A percentile compares a stretch with the other conserved stretches of the same genome.
These are phyloP conservation scores for Pyrrhia umbra DNA, from an alignment of 2,888 invertebrate species.

Conservation along the genomic window DNA sequence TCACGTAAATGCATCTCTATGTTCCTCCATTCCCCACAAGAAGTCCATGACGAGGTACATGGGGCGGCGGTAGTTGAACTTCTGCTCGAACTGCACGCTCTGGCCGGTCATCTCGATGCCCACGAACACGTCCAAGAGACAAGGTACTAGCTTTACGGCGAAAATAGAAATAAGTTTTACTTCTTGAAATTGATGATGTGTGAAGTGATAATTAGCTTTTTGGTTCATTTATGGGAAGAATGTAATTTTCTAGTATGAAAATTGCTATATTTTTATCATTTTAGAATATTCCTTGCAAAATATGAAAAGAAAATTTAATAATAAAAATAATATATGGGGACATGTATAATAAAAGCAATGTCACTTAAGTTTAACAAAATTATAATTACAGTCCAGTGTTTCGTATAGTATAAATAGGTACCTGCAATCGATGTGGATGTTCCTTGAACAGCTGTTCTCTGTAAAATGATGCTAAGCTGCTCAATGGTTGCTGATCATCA, in stretches of 20 bases:
- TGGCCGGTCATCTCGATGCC: slow-evolving; percentile 99
- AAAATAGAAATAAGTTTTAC: not conserved
- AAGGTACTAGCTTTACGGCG: slow-evolving; percentile 92
- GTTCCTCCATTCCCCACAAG: slow-evolving; percentile 95
- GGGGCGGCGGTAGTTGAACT: slow-evolving; percentile 98
- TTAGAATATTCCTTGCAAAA: too few relatives aligned
- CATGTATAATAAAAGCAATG: too few relatives aligned
- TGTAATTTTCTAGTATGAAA: too few relatives aligned
- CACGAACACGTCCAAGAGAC: slow-evolving; percentile 97
- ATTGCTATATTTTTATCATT: too few relatives aligned
- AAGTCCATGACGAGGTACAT: slow-evolving; percentile 98
- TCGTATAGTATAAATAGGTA: slow-evolving; percentile 66
- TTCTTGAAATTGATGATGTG: not conserved
- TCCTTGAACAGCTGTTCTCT: slow-evolving; percentile 93
- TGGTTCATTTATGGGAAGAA: too few relatives aligned
- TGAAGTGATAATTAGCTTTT: too few relatives aligned
- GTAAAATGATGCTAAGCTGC: slow-evolving; percentile 88
- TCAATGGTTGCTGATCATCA: slow-evolving; percentile 88
- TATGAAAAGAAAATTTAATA: too few relatives aligned
- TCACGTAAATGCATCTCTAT: slow-evolving; percentile 94
- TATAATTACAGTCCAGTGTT: too few relatives aligned
- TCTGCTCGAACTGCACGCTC: slow-evolving; percentile 98
- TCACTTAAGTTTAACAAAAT: too few relatives aligned
- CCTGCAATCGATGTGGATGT: slow-evolving; percentile 93
- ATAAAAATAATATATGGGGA: too few relatives aligned